Evolutionary conservation across 2,888 invertebrate species (phyloP), one percentile per base, ranked within the genome.

Genomic region (Philopedon plagiatum): DNA sequence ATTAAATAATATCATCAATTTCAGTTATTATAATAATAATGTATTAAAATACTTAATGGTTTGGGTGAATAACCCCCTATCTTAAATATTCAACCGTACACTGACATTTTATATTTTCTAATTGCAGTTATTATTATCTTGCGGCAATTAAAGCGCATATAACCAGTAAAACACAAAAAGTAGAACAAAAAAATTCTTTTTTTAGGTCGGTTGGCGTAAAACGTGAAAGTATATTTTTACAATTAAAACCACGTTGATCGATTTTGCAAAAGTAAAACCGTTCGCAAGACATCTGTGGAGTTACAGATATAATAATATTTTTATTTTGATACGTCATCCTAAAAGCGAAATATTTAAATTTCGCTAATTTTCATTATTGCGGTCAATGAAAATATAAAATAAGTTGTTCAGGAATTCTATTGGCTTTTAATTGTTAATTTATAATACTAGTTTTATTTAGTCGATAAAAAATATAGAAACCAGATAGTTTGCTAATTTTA

Each of bases 221-320:
- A 54, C 51, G 51, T 54, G 51, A 29, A 29, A 54, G 29, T 29
- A 29, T 18, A 29, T 54, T 54, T 54, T 15, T 54, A 29, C 29
- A 9, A 15, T 54, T 54, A 54, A 54, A 54, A 29, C 51, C 51
- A 29, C 29, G 18, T 29, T 54, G 51, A 54, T 54, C 29, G 51
- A 54, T 29, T 29, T 54, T 54, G 29, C 29, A 54, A 54, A 54
- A 54, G 51, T 29, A 29, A 54, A 54, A 29, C 29, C 18, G 29
- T 54, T 54, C 51, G 29, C 51, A 29, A 54, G 51, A 54, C 51
- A 54, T 54, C 51, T 54, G 51, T 29, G 51, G 9, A 29, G 15
- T 26, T 13, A 2, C 9, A 54, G 51, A 54, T 18, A 54, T 29
- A 29, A 54, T 26, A 54, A 54, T 54, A 54, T 29, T 54, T 29